Evolutionary conservation across 1,140 invertebrate species (phyloP), one percentile per base, ranked within the genome.

Genomic region (Batillaria attramentaria): DNA sequence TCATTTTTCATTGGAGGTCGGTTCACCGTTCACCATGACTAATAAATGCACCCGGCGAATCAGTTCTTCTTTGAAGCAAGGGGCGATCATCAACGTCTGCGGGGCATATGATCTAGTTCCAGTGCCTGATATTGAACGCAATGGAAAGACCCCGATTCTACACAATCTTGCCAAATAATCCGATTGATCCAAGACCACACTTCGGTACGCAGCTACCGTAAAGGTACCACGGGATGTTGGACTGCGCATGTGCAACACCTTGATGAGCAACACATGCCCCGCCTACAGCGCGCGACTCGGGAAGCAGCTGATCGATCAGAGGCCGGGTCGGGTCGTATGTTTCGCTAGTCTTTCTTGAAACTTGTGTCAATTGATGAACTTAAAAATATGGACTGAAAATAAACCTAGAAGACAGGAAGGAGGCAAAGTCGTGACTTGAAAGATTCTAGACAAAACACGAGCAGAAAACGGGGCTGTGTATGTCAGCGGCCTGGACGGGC

Each of bases 171-270:
- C 43, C 35, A 31, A 42, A 70, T 70, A 31, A 70, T 43, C 68
- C 20, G 41, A 28, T 42, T 31, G 39, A 16, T 31, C 6, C 20
- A 37, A 70, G 13, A 70, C 50, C 68, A 70, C 68, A 42, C 68
- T 70, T 46, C 68, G 68, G 39, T 46, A 37, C 68, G 28, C 68
- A 28, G 68, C 68, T 70, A 70, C 68, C 50, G 68, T 42, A 70
- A n/a, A 70, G 68, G 73, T 75, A 57, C 73, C 54, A 33, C 4
- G 37, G 18, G 73, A 62, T 54, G 73, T 28, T 35, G 54, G 24
- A 75, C 66, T 70, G 77, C 77, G 77, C 77, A 78, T 78, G 77
- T 78, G 77, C 68, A 78, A 68, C 46, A 78, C 68, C 77, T 78
- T 78, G 65, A 78, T 69, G 68, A 78, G 75, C 62, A 77, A 70